phyloP scores from a whole-genome alignment of 2,797 vertebrate species.

The Remorina albescens region DNA sequence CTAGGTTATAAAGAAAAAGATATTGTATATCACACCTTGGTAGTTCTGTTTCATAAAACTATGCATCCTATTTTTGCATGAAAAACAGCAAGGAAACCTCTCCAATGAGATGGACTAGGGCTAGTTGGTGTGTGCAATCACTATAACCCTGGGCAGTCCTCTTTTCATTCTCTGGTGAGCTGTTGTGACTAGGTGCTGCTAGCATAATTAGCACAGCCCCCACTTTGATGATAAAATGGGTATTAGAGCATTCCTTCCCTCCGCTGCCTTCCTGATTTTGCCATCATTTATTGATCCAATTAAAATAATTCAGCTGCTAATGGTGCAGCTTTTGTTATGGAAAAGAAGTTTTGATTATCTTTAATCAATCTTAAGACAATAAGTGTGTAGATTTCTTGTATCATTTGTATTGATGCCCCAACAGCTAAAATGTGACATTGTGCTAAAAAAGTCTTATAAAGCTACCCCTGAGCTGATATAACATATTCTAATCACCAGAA shows the following conservation, averaged over 20 bases:
- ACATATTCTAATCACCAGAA: slow-evolving; percentile 8
- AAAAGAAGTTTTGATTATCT: slow-evolving; percentile 62
- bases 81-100: slow-evolving; percentile 59
- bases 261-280: slow-evolving; percentile 76
- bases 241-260: slow-evolving; percentile 71
- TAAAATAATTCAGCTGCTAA: slow-evolving; percentile 72
- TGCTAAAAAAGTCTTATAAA: slow-evolving; percentile 17
- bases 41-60: slow-evolving; percentile 45
- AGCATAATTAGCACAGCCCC: slow-evolving; percentile 87
- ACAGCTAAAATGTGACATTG: not conserved
- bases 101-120: slow-evolving; percentile 57
- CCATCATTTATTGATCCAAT: slow-evolving; percentile 81
- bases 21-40: slow-evolving; percentile 41
- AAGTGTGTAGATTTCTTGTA: not conserved
- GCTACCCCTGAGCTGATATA: not conserved
- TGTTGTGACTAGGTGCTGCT: slow-evolving; percentile 85
- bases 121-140: slow-evolving; percentile 70
- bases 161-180: slow-evolving; percentile 82
- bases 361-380: slow-evolving; percentile 43
- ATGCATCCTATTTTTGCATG: slow-evolving; percentile 51
- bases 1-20: slow-evolving; percentile 43
- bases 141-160: slow-evolving; percentile 78
- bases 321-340: slow-evolving; percentile 47
- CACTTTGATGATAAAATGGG: slow-evolving; percentile 84
- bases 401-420: not conserved